These are phyloP conservation scores for Resseliella maxima DNA, from an alignment of 2,888 invertebrate species.

Conservation along the genomic window DNA sequence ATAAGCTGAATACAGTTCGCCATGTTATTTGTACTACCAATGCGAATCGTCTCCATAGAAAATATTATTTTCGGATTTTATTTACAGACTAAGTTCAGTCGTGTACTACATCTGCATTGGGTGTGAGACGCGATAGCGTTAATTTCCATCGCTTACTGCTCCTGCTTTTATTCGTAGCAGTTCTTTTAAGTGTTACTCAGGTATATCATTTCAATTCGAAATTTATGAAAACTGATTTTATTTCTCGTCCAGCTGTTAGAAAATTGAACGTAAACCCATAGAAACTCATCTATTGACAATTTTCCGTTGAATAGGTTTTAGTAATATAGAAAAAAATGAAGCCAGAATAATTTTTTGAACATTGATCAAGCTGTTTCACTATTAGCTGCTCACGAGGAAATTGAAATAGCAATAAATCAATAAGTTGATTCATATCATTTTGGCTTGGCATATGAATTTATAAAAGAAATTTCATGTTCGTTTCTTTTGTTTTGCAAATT, in stretches of 20 bases:
- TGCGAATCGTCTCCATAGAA: neutral
- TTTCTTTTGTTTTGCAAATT: neutral
- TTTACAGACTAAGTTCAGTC: conserved; percentile 25
- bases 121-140: conserved; percentile 2
- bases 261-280: neutral
- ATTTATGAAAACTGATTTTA: neutral
- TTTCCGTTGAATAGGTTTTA: neutral
- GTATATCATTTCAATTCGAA: neutral
- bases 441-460: neutral
- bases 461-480: neutral
- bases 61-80: conserved; percentile 39
- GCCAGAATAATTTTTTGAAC: too few relatives aligned
- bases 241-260: neutral
- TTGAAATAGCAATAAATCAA: too few relatives aligned
- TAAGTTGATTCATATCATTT: neutral
- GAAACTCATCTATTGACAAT: neutral
- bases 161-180: neutral
- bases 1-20: conserved; percentile 11
- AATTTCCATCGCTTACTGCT: neutral
- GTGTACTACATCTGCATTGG: neutral
- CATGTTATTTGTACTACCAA: neutral
- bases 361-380: neutral
- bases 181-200: neutral
- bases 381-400: neutral
- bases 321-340: neutral